Evolutionary conservation across 2,888 invertebrate species (phyloP).

Genomic region (Mayetiola destructor): DNA sequence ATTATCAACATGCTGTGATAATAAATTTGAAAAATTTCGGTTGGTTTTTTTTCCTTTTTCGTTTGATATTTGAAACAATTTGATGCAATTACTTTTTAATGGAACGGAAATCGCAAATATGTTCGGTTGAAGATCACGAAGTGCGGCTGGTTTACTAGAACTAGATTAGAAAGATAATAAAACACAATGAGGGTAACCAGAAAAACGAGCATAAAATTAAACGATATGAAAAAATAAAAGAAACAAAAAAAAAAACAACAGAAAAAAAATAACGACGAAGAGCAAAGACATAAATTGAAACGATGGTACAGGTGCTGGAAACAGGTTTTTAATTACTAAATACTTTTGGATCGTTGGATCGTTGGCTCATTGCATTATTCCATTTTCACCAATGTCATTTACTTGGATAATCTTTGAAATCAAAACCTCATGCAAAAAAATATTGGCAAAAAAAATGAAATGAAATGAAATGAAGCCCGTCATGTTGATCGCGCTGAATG

Average conservation of each 20-base stretch:
- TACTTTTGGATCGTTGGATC: conserved; percentile 11
- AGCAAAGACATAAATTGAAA: background rate
- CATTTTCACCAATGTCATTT: background rate
- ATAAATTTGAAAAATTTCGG: too few species aligned
- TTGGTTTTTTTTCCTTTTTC: too few species aligned
- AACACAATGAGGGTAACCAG: conserved; percentile 3
- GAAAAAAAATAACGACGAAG: background rate
- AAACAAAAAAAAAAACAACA: too few species aligned
- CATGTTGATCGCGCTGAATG: too few species aligned
- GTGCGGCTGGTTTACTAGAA: conserved; percentile 1
- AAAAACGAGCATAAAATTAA: too few species aligned
- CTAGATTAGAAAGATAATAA: conserved; percentile 6
- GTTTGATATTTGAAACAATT: too few species aligned
- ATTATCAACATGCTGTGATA: too few species aligned
- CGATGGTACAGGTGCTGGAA: conserved; percentile 10
- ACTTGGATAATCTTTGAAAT: conserved; percentile 10
- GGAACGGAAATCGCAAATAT: too few species aligned
- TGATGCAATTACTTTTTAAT: too few species aligned
- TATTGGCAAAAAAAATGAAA: conserved; percentile 6
- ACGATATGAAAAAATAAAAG: too few species aligned
- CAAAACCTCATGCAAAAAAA: conserved; percentile 10
- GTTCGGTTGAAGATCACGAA: too few species aligned
- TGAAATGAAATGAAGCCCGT: too few species aligned
- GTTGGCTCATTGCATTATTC: conserved; percentile 9
- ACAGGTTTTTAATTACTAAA: conserved; percentile 14